Percentiles rank a stretch among this genome's conserved stretches.
These are phyloP conservation scores for Brachystomella parvula DNA, from an alignment of 1,140 invertebrate species.

Conservation along the genomic window DNA sequence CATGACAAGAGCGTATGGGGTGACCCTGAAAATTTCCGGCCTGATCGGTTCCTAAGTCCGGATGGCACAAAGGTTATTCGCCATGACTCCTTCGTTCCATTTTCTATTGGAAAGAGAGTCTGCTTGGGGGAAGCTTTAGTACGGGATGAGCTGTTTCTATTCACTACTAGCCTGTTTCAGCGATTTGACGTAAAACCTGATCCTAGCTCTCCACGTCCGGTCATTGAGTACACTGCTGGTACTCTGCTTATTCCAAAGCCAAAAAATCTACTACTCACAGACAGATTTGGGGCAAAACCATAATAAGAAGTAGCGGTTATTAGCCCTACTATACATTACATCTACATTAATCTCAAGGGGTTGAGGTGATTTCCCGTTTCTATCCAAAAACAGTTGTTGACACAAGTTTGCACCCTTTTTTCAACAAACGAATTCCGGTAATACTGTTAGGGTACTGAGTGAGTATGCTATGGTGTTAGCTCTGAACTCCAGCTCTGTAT, in stretches of 20 bases:
- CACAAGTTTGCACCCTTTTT: too few species aligned
- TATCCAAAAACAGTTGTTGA: too few species aligned
- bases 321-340: too few species aligned
- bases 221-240: conserved; percentile 12
- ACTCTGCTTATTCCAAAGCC: neutral
- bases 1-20: conserved; percentile 7
- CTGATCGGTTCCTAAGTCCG: conserved; percentile 36
- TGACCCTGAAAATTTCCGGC: conserved; percentile 23
- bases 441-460: too few species aligned
- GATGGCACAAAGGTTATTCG: conserved; percentile 5
- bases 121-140: conserved; percentile 30
- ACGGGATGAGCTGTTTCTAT: conserved; percentile 25
- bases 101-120: too few species aligned
- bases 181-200: conserved; percentile 13
- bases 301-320: too few species aligned
- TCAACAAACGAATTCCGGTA: too few species aligned
- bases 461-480: too few species aligned
- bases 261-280: neutral
- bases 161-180: conserved; percentile 24
- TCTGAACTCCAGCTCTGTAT: too few species aligned
- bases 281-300: too few species aligned
- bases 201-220: conserved; percentile 14
- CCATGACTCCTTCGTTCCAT: conserved; percentile 9
- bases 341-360: too few species aligned
- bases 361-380: too few species aligned